Evolutionary conservation across 2,113 vertebrate genomes (phyloP), one percentile per base, ranked within the genome.

Genomic region (Peucedramus taeniatus): DNA sequence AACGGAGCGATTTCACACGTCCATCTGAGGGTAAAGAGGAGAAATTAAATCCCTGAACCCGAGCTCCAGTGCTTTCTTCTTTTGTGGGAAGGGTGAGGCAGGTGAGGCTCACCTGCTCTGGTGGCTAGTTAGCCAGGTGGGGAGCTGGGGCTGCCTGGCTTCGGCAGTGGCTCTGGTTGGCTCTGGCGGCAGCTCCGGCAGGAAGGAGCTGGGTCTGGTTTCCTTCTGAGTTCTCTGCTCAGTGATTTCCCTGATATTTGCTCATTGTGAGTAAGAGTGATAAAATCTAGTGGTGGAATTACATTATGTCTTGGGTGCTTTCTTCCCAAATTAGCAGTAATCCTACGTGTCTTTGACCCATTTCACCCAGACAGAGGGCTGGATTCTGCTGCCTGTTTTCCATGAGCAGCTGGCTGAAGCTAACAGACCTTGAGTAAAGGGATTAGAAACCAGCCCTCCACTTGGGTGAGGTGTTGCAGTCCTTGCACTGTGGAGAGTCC

Each of bases 221-320:
- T 94, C 89, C 81, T 65, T 89, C 44, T 7, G 53, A 63, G 60
- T 35, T 39, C 45, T 83, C 13, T 77, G 68, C 76, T 79, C 7
- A 3, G 71, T 53, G 84, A 87, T 91, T 93, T 77, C 74, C 69
- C 44, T 53, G 79, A 19, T 59, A 28, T 83, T 89, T 81, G 56
- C 76, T 92, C 71, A 75, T 87, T 94, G 93, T 94, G 80, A 90
- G 61, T 42, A 57, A 57, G 66, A 69, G 57, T 0, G 57, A 96
- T 93, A 97, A 91, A 83, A 96, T 93, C 93, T 93, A 39, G 70
- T 1, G 2, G 49, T 77, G 78, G 75, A 82, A 91, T 96, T 92
- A 60, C 11, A 22, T 89, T 78, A 70, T 57, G 50, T 94, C 74
- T 89, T 74, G 27, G 59, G 94, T 81, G 37, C 70, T 95, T 91